Base-by-base conservation (phyloP, 2,113 vertebrate species). In the Labeo rohita region DNA sequence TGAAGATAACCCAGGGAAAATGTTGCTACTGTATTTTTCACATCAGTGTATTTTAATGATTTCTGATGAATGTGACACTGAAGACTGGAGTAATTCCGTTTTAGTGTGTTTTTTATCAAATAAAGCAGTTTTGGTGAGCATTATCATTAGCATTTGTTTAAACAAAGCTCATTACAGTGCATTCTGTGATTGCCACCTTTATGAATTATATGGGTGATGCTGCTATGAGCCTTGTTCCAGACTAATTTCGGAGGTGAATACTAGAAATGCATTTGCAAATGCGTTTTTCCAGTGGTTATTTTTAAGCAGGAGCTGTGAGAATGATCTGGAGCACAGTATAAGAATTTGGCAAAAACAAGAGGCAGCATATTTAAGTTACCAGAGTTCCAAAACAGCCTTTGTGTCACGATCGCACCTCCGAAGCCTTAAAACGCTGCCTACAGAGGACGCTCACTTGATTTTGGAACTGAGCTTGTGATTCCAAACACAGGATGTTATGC, bases 401-500 rank as follows among this genome's bases (percentile, higher is more conserved):
- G 72, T 74, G 43, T 49, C 5, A 1, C n/a, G 11, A 28, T 50
- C 10, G 0, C 45, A 15, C 73, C 28, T 36, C 34, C 4, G 4
- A 54, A 8, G 7, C 9, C 15, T 61, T 61, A n/a, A 45, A 45
- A 63, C 9, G 23, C 23, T 34, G 47, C 13, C 49, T 77, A 77
- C 8, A 3, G 23, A 54, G 74, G 45, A 21, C 23, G 77, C 11
- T 13, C 1, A 12, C 16, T 80, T 45, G 52, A 61, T 36, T 80
- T 80, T 63, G 77, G 77, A 61, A 63, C 5, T 1, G 9, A 45
- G 34, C 34, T 80, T 80, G 77, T 80, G 49, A 84, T 73, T 84
- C 18, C 65, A 73, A 84, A 16, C 36, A 56, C 36, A 56, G 21
- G 45, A 56, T 72, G 18, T 59, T 56, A 59, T 73, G 52, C 50